These are phyloP conservation scores for Halocaridina rubra DNA, from an alignment of 2,888 invertebrate species.

Conservation along the genomic window DNA sequence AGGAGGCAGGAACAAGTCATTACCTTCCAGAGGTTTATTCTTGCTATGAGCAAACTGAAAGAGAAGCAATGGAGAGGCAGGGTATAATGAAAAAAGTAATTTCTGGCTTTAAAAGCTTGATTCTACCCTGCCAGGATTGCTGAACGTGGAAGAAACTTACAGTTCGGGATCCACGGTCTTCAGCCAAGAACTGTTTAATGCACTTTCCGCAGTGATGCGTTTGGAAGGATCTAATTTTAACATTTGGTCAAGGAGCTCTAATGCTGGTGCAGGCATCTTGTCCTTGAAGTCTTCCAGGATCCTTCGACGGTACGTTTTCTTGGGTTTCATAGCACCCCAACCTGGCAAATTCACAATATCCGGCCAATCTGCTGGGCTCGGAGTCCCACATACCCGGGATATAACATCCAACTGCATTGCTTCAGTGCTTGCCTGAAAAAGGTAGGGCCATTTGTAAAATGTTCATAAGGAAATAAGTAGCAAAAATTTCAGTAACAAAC, in stretches of 20 bases:
- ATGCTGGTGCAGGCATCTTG: slow-evolving; percentile 88
- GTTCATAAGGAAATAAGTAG: neutral
- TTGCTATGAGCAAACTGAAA: no score
- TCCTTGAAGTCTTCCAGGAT: slow-evolving; percentile 90
- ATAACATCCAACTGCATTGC: slow-evolving; percentile 94
- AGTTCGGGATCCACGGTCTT: slow-evolving; percentile 89
- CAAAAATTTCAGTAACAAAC: neutral
- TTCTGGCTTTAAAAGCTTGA: no score
- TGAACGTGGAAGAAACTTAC: slow-evolving; percentile 69
- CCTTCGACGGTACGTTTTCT: slow-evolving; percentile 87
- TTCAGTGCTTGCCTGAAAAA: slow-evolving; percentile 86
- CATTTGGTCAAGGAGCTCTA: slow-evolving; percentile 95
- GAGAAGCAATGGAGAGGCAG: neutral
- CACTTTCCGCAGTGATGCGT: slow-evolving; percentile 93
- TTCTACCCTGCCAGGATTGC: neutral
- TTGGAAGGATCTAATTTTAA: slow-evolving; percentile 94
- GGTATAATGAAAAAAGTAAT: neutral
- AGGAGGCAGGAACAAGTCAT: no score
- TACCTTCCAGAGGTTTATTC: no score
- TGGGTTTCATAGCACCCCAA: slow-evolving; percentile 91
- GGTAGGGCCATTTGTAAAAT: neutral
- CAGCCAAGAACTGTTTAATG: slow-evolving; percentile 91
- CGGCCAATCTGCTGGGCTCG: slow-evolving; percentile 96
- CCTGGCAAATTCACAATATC: slow-evolving; percentile 91
- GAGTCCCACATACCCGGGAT: slow-evolving; percentile 93